Conservation (phyloP, 2,888 invertebrate species). For the Sturmia bella region DNA sequence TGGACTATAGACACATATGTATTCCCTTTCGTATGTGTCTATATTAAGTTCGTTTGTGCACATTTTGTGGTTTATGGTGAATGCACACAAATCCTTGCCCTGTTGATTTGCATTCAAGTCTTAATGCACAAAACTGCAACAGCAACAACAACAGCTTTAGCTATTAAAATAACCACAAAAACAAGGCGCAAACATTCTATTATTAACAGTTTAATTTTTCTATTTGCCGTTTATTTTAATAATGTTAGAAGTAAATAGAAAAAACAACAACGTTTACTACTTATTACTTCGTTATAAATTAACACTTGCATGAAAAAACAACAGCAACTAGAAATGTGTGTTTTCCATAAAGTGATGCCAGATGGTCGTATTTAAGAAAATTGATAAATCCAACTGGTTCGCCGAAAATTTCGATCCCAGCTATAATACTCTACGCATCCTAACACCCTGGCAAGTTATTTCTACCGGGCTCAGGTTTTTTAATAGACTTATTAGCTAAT, state of each 20-base stretch:
- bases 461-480: too few relatives aligned
- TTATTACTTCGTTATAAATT: constrained; percentile 23
- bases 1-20: too few relatives aligned
- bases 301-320: not conserved
- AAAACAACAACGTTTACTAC: constrained; percentile 35
- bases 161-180: constrained; percentile 44
- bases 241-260: constrained; percentile 1
- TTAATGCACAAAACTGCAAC: constrained; percentile 5
- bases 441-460: too few relatives aligned
- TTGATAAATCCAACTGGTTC: too few relatives aligned
- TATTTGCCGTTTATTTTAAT: constrained; percentile 6
- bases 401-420: too few relatives aligned
- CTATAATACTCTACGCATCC: too few relatives aligned
- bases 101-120: not conserved
- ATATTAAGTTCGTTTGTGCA: too few relatives aligned
- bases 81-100: too few relatives aligned
- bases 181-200: constrained; percentile 42
- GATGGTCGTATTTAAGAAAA: not conserved
- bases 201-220: constrained; percentile 44
- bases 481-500: too few relatives aligned
- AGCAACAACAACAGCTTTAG: constrained; percentile 42
- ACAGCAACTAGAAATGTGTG: not conserved
- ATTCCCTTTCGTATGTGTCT: too few relatives aligned
- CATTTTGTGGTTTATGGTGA: too few relatives aligned
- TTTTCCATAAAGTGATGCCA: constrained; percentile 20